A percentile compares a stretch with the other conserved stretches of the same genome.
phyloP scores from a whole-genome alignment of 2,113 vertebrate species.

The Bos javanicus region DNA sequence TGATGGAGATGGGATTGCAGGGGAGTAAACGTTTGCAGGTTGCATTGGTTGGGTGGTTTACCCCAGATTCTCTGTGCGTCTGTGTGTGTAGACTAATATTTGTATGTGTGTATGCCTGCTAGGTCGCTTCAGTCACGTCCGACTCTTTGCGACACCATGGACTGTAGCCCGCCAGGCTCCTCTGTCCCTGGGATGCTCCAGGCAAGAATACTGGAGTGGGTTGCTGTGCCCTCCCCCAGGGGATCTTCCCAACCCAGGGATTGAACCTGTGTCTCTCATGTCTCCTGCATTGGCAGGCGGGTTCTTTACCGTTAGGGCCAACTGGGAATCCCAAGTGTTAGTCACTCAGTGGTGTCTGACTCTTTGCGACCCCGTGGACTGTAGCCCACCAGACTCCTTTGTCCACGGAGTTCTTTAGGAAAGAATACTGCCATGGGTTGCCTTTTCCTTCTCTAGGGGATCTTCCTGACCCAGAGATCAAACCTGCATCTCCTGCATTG shows the following conservation, averaged over 20 bases:
- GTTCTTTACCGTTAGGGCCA: not conserved
- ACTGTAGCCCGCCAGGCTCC: not conserved
- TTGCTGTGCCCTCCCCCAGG: not conserved
- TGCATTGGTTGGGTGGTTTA: rapidly evolving
- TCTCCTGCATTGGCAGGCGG: not conserved
- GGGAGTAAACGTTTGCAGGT: rapidly evolving
- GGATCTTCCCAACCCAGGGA: not conserved
- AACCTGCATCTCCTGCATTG: not conserved
- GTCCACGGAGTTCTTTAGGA: not conserved
- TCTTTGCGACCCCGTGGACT: not conserved
- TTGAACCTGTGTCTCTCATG: not conserved
- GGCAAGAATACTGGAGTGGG: not conserved
- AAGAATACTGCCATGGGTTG: not conserved
- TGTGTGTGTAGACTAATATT: rapidly evolving
- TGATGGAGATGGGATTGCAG: not conserved
- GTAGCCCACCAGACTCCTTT: not conserved
- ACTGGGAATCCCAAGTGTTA: not conserved
- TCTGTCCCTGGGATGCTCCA: not conserved
- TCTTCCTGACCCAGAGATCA: not conserved
- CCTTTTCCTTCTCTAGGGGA: not conserved
- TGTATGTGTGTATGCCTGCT: not conserved
- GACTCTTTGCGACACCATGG: rapidly evolving
- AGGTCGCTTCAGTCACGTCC: not conserved
- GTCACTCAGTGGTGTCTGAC: not conserved
- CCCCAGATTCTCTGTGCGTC: rapidly evolving